phyloP scores from a whole-genome alignment of 2,113 vertebrate species.

The Chaenogobius annularis region DNA sequence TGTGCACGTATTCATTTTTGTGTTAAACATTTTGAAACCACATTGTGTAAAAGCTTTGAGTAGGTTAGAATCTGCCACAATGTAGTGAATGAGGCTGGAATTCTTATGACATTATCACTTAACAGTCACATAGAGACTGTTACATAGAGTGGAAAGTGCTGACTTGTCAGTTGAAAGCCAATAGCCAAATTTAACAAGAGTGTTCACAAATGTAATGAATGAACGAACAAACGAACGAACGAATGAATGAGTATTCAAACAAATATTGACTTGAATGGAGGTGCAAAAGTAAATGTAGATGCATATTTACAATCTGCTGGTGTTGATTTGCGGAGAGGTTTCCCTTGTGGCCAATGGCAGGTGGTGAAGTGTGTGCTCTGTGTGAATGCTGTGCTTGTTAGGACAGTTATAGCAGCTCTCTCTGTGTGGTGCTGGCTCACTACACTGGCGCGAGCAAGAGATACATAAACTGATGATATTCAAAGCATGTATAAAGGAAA shows the following conservation, averaged over 20 bases:
- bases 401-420: slow-evolving; percentile 55
- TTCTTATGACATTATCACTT: neutral
- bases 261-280: neutral
- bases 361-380: slow-evolving; percentile 59
- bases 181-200: neutral
- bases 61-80: no score
- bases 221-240: neutral
- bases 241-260: neutral
- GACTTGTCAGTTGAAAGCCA: neutral
- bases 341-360: slow-evolving; percentile 59
- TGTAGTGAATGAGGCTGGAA: neutral
- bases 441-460: slow-evolving; percentile 22
- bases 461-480: slow-evolving; percentile 22
- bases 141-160: neutral
- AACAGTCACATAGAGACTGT: no score
- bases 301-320: neutral
- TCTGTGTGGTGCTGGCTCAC: slow-evolving; percentile 69
- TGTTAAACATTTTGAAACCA: neutral
- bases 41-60: neutral
- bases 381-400: slow-evolving; percentile 75
- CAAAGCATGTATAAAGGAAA: slow-evolving; percentile 28
- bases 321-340: slow-evolving; percentile 48
- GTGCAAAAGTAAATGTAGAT: neutral
- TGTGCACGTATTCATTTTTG: neutral
- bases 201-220: neutral